Evolutionary conservation across 2,797 vertebrate species (phyloP).

Genomic region (Hippocampus kuda): DNA sequence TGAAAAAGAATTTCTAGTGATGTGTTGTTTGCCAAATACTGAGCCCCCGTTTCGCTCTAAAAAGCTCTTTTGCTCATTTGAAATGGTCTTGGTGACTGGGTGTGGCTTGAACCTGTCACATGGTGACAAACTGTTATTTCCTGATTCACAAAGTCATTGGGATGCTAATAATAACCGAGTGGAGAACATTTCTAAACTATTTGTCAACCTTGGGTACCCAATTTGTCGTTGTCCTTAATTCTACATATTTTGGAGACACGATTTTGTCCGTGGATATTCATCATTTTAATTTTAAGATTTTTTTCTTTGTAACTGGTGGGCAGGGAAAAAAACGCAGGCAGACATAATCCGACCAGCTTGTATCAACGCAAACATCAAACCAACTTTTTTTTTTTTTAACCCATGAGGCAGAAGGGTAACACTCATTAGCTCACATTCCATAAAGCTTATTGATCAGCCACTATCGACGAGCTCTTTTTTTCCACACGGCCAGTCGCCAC

Average conservation of each 20-base stretch:
- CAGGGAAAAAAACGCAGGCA: no score
- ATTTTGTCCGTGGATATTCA: no score
- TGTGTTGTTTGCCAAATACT: no score
- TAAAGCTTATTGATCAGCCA: slow-evolving; percentile 33
- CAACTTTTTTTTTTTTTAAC: background rate
- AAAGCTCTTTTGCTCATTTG: no score
- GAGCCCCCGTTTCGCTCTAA: no score
- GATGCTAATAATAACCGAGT: background rate
- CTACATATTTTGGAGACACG: no score
- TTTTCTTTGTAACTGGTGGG: no score
- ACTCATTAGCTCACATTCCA: background rate
- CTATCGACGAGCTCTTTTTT: slow-evolving; percentile 20
- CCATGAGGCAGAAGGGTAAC: background rate
- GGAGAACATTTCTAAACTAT: background rate
- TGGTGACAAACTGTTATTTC: no score
- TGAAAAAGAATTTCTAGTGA: no score
- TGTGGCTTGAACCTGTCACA: no score
- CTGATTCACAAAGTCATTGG: background rate
- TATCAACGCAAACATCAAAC: background rate
- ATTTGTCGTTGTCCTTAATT: background rate
- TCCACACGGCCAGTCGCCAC: background rate
- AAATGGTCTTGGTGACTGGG: no score
- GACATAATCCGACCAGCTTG: background rate
- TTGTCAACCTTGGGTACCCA: background rate
- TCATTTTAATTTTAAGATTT: no score